Evolutionary conservation across 2,888 invertebrate species (phyloP).

Genomic region (Mellilla xanthometata): DNA sequence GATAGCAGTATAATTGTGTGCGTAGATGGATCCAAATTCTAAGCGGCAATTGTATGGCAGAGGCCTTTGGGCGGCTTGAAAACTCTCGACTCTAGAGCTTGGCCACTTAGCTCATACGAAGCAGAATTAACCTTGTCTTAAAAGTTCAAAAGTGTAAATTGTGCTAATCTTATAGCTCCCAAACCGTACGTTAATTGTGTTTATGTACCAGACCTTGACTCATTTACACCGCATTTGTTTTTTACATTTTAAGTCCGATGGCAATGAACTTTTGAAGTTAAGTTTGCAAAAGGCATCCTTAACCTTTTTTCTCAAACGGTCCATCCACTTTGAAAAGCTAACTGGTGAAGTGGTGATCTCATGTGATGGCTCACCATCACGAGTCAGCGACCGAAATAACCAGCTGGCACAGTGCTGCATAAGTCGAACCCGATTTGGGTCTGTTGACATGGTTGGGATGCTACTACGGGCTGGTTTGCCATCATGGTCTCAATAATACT

Average conservation of each 20-base stretch:
- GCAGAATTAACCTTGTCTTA: no score
- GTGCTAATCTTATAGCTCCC: no score
- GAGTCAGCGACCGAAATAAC: conserved; percentile 74
- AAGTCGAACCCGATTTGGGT: conserved; percentile 50
- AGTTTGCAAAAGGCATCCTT: conserved; percentile 16
- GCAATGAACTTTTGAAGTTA: conserved; percentile 12
- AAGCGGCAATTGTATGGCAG: no score
- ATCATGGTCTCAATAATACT: no score
- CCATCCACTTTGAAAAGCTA: conserved; percentile 14
- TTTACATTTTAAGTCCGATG: not conserved
- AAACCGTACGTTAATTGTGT: no score
- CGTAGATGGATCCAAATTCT: no score
- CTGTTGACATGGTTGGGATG: conserved; percentile 33
- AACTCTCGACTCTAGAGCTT: no score
- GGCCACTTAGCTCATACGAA: no score
- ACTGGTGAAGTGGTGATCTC: conserved; percentile 65
- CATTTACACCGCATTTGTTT: not conserved
- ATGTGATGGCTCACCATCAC: conserved; percentile 53
- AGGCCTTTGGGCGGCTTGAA: no score
- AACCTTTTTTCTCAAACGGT: conserved; percentile 24
- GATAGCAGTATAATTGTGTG: no score
- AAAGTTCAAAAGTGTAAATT: no score
- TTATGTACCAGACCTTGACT: not conserved
- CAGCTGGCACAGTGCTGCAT: conserved; percentile 45
- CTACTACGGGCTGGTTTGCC: no score